phyloP scores from a whole-genome alignment of 2,888 invertebrate species.

The Cheilosia soror region DNA sequence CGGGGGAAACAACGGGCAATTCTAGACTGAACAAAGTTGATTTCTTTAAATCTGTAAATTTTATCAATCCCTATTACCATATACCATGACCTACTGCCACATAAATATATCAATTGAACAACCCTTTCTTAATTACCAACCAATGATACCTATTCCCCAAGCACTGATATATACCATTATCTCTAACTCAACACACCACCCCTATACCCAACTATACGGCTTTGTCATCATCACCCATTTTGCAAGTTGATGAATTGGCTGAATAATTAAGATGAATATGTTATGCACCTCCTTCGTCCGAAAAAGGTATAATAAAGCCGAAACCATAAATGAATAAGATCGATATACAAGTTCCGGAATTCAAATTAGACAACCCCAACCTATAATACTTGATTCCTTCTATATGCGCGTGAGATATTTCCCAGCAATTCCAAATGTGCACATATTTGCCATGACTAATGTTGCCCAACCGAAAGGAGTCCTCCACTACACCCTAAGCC shows the following conservation, averaged over 20 bases:
- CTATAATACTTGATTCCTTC: background rate
- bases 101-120: background rate
- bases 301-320: slow-evolving; percentile 1
- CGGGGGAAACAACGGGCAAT: no score
- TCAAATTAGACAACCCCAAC: background rate
- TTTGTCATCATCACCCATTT: background rate
- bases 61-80: no score
- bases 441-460: slow-evolving; percentile 41
- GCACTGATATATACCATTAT: background rate
- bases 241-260: slow-evolving; percentile 9
- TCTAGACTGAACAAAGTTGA: no score
- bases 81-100: background rate
- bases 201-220: background rate
- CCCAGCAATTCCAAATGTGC: slow-evolving; percentile 35
- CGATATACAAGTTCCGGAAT: slow-evolving; percentile 5
- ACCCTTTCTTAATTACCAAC: no score
- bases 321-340: slow-evolving; percentile 25
- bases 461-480: background rate
- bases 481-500: slow-evolving; percentile 3
- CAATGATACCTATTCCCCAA: background rate
- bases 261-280: slow-evolving; percentile 20
- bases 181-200: background rate
- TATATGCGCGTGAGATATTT: slow-evolving; percentile 32
- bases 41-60: no score
- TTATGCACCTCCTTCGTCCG: background rate